phyloP scores from a whole-genome alignment of 2,888 invertebrate species.

The Tetheella fluctuosa region DNA sequence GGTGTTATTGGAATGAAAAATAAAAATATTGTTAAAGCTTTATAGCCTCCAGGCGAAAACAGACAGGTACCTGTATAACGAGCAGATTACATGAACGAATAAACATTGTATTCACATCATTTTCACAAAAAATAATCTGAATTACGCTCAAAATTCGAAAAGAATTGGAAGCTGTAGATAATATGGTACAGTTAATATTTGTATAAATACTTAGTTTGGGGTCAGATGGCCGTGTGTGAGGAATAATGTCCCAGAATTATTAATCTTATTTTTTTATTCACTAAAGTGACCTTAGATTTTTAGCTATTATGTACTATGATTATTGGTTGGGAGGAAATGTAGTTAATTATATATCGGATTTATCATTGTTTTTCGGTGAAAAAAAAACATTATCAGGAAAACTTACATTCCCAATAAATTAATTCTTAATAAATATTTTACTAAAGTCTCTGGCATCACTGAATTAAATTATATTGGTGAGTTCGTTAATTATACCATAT shows the following conservation, averaged over 20 bases:
- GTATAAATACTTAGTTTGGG: too few species aligned
- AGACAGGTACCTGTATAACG: neutral
- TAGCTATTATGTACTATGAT: too few species aligned
- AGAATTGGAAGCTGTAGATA: neutral
- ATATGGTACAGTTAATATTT: neutral
- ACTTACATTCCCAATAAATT: too few species aligned
- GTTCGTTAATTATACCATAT: neutral
- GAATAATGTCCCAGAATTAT: too few species aligned
- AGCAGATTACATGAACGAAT: slow-evolving; percentile 4
- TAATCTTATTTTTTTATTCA: too few species aligned
- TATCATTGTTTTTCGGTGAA: too few species aligned
- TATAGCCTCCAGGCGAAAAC: neutral
- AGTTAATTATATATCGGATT: too few species aligned
- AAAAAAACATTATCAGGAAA: too few species aligned
- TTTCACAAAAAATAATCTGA: neutral
- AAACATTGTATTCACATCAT: slow-evolving; percentile 4
- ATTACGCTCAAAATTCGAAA: neutral
- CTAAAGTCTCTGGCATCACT: neutral
- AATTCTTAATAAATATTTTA: too few species aligned
- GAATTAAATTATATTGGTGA: neutral
- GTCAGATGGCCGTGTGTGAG: too few species aligned
- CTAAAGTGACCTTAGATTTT: too few species aligned
- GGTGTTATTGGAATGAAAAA: slow-evolving; percentile 3
- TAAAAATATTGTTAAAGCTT: neutral
- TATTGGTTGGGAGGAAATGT: too few species aligned